A percentile compares a stretch with the other conserved stretches of the same genome.
Evolutionary conservation across 2,113 vertebrate species (phyloP).

Genomic region (Panurus biarmicus): DNA sequence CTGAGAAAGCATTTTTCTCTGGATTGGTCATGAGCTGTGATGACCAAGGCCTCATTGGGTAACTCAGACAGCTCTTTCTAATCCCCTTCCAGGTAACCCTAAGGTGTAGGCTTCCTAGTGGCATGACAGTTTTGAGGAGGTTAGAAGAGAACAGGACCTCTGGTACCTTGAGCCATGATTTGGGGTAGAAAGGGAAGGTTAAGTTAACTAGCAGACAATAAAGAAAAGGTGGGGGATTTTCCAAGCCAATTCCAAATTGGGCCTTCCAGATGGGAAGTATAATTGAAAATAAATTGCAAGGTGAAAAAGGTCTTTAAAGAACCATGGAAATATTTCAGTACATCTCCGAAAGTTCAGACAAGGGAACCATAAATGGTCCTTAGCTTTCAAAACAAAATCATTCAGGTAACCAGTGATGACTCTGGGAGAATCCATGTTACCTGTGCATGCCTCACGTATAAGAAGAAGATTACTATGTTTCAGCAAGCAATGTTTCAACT

Average conservation of each 20-base stretch:
- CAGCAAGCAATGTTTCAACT: neutral
- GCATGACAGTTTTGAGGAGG: neutral
- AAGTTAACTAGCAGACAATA: rapidly evolving
- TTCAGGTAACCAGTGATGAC: neutral
- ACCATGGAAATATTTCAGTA: neutral
- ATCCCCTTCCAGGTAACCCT: neutral
- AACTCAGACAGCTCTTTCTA: neutral
- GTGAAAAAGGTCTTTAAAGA: neutral
- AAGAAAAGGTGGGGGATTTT: neutral
- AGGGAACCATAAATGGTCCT: neutral
- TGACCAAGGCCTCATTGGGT: neutral
- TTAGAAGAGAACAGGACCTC: neutral
- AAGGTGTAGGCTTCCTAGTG: neutral
- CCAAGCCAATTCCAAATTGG: neutral
- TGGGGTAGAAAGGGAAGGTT: neutral
- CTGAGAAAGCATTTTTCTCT: neutral
- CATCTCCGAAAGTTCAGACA: neutral
- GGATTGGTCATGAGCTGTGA: neutral
- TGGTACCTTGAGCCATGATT: neutral
- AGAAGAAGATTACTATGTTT: neutral
- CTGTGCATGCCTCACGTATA: neutral
- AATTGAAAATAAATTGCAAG: neutral
- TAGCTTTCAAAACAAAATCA: neutral
- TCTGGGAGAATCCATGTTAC: neutral
- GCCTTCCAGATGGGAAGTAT: neutral